phyloP scores from a whole-genome alignment of 2,888 invertebrate species.

The Andrena bicolor region DNA sequence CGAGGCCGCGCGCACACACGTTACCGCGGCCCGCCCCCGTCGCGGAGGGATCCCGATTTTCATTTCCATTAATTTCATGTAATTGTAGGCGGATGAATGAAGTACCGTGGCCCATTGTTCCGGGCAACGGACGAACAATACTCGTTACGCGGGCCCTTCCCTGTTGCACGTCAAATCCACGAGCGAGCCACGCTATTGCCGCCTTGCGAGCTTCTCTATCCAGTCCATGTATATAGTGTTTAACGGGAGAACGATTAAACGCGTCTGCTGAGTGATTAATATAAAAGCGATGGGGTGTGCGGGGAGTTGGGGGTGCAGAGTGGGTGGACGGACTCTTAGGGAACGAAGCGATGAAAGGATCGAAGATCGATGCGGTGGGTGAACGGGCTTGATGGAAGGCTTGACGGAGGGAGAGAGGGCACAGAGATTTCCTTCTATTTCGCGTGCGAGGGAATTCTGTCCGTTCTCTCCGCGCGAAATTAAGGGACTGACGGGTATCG shows the following conservation, averaged over 20 bases:
- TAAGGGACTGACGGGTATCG: slow-evolving; percentile 28
- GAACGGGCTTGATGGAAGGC: slow-evolving; percentile 14
- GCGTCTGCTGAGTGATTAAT: slow-evolving; percentile 7
- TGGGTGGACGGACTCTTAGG: not conserved
- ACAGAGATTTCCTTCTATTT: slow-evolving; percentile 8
- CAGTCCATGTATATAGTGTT: not conserved
- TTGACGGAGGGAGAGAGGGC: not conserved
- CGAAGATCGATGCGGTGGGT: slow-evolving; percentile 15
- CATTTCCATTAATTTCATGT: slow-evolving; percentile 72
- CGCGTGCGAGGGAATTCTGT: not conserved
- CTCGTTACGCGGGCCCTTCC: slow-evolving; percentile 50
- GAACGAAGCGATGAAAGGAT: slow-evolving; percentile 11
- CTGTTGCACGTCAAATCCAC: slow-evolving; percentile 64
- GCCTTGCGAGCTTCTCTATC: not conserved
- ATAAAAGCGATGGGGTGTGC: not conserved
- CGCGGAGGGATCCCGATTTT: slow-evolving; percentile 61
- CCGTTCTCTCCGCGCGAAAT: slow-evolving; percentile 22
- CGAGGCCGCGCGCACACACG: not conserved
- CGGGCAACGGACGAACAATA: slow-evolving; percentile 63
- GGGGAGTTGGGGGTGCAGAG: no score
- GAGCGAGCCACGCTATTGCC: not conserved
- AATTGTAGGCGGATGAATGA: slow-evolving; percentile 67
- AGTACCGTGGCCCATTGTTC: slow-evolving; percentile 61
- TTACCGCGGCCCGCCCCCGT: not conserved
- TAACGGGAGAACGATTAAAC: slow-evolving; percentile 22